Percentiles rank a stretch among this genome's conserved stretches.
Evolutionary conservation across 1,140 invertebrate species (phyloP).

Genomic region (Bombus superbus): DNA sequence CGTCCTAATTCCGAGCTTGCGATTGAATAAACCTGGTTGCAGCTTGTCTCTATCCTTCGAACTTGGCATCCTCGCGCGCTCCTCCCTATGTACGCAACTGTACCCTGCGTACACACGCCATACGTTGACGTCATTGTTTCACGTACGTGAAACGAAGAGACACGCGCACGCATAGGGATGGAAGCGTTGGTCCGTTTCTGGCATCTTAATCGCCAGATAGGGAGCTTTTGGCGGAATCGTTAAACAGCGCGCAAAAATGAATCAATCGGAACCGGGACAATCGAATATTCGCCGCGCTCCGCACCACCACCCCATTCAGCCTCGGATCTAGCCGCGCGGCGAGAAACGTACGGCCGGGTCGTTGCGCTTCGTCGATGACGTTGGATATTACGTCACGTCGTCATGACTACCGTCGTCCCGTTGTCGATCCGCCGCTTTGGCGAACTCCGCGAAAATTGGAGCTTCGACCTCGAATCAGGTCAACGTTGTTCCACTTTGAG

Average conservation of each 20-base stretch:
- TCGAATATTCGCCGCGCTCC: conserved; percentile 38
- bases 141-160: neutral
- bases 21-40: conserved; percentile 45
- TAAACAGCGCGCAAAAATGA: neutral
- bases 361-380: conserved; percentile 66
- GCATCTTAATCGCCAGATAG: neutral
- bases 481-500: conserved; percentile 37
- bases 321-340: conserved; percentile 1
- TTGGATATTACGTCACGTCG: conserved; percentile 68
- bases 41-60: conserved; percentile 19
- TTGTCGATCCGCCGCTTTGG: conserved; percentile 23
- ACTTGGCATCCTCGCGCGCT: neutral
- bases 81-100: neutral
- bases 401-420: conserved; percentile 60
- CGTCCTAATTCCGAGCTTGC: conserved; percentile 72
- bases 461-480: conserved; percentile 70
- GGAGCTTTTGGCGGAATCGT: fast-evolving
- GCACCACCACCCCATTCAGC: conserved; percentile 42
- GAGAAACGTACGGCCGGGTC: conserved; percentile 53
- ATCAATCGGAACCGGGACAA: conserved; percentile 33
- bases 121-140: neutral
- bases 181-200: neutral
- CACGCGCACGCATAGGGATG: too few relatives aligned
- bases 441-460: conserved; percentile 63
- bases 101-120: neutral